Conservation (phyloP, 2,113 vertebrate genomes). For the Ictidomys tridecemlineatus region DNA sequence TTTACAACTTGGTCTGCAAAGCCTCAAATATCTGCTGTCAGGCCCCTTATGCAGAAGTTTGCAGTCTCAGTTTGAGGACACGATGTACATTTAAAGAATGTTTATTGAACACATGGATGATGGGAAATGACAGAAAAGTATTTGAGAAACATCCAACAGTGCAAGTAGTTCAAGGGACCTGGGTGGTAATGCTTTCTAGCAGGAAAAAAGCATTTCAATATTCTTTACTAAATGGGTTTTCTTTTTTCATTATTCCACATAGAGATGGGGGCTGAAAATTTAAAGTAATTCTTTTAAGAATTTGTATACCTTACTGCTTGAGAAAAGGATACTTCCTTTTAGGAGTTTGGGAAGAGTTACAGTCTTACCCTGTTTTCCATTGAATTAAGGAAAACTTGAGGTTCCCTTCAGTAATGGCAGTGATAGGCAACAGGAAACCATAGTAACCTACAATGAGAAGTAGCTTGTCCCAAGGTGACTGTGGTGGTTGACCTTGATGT, state of each 20-base stretch:
- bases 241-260: neutral
- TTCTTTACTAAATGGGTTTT: constrained; percentile 40
- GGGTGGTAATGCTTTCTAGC: neutral
- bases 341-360: neutral
- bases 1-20: constrained; percentile 15
- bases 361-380: neutral
- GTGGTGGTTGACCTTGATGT: neutral
- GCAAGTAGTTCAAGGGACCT: neutral
- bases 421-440: neutral
- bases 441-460: neutral
- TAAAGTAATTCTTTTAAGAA: constrained; percentile 36
- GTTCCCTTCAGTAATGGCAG: neutral
- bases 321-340: neutral
- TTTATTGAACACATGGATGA: constrained; percentile 14
- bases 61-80: neutral
- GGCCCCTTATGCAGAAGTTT: constrained; percentile 28
- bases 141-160: constrained; percentile 9
- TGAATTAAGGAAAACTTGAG: neutral
- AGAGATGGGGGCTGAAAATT: neutral
- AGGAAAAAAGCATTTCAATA: constrained; percentile 17
- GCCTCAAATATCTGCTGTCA: neutral
- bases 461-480: neutral
- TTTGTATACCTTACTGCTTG: neutral
- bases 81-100: constrained; percentile 5
- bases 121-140: neutral